Conservation (phyloP, 2,113 vertebrate genomes). For the Melanotaenia duboulayi region DNA sequence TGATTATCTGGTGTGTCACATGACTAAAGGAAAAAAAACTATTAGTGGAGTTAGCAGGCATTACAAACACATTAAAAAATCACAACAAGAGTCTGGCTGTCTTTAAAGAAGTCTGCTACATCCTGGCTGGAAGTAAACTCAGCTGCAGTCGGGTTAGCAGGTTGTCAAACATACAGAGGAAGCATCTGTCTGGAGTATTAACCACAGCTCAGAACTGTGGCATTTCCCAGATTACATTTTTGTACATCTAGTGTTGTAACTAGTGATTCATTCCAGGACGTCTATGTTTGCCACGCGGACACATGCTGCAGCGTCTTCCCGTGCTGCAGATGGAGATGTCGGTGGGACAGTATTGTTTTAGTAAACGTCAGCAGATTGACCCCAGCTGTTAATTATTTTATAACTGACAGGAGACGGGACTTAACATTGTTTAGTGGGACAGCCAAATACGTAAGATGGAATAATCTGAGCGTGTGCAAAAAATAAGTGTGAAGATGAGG, state of each 20-base stretch:
- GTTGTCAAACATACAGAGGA: slow-evolving; percentile 9
- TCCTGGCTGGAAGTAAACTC: not conserved
- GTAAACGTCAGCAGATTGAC: slow-evolving; percentile 4
- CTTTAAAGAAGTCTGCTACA: slow-evolving; percentile 28
- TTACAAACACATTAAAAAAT: slow-evolving; percentile 1
- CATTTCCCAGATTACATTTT: not conserved
- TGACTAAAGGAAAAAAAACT: slow-evolving; percentile 27
- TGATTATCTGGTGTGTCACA: slow-evolving; percentile 35
- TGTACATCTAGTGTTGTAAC: not conserved
- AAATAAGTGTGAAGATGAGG: slow-evolving; percentile 29
- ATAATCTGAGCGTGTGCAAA: slow-evolving; percentile 38
- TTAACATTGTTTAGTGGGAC: slow-evolving; percentile 27
- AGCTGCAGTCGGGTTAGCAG: slow-evolving; percentile 6
- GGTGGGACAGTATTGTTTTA: slow-evolving; percentile 29
- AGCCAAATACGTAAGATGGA: slow-evolving; percentile 8
- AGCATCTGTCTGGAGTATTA: slow-evolving; percentile 18
- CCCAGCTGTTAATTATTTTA: slow-evolving; percentile 42
- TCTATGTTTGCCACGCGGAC: slow-evolving; percentile 17
- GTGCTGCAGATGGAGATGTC: slow-evolving; percentile 15
- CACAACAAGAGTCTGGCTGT: not conserved
- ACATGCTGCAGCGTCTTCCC: slow-evolving; percentile 24
- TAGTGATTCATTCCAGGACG: not conserved
- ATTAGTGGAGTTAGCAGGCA: slow-evolving; percentile 20
- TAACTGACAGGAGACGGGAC: slow-evolving; percentile 25
- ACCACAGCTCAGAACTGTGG: not conserved